A percentile compares a stretch with the other conserved stretches of the same genome.
Conservation (phyloP, 2,888 invertebrate species). For the Anagyrus pseudococci region DNA sequence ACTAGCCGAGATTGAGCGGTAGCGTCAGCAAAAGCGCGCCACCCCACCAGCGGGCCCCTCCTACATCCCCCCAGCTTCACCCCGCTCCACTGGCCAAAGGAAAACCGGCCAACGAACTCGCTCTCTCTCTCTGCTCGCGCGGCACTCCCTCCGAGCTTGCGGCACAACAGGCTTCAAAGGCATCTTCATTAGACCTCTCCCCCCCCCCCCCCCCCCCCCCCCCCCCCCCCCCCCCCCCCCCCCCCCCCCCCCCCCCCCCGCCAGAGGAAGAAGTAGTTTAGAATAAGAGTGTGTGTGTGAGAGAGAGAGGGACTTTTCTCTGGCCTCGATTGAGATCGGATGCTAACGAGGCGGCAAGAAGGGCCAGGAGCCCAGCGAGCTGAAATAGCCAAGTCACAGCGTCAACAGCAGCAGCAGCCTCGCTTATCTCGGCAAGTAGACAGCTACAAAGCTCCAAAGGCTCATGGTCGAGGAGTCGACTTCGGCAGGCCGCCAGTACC, state of each 20-base stretch:
- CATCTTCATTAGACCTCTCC: too few species aligned
- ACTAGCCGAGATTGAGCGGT: too few species aligned
- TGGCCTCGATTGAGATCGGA: constrained; percentile 14
- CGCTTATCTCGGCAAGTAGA: too few species aligned
- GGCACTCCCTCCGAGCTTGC: too few species aligned
- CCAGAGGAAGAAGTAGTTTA: too few species aligned
- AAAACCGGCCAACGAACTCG: constrained; percentile 19
- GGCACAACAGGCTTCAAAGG: too few species aligned
- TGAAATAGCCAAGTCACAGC: background rate
- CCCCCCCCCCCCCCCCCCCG: too few species aligned
- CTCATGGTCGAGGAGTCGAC: constrained; percentile 17
- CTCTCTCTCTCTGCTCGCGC: background rate
- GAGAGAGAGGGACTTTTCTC: background rate
- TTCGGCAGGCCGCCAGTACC: constrained; percentile 7
- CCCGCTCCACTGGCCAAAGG: background rate
- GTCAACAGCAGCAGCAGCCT: background rate
- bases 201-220: too few species aligned
- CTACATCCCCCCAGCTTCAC: constrained; percentile 2
- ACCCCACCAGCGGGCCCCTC: background rate
- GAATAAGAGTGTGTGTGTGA: background rate
- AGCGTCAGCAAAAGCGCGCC: too few species aligned
- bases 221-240: too few species aligned
- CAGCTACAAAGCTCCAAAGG: background rate
- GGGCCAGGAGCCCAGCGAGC: constrained; percentile 4
- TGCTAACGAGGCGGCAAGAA: constrained; percentile 5